phyloP scores from a whole-genome alignment of 2,797 vertebrate genomes.

The Eurystomus glaucurus region DNA sequence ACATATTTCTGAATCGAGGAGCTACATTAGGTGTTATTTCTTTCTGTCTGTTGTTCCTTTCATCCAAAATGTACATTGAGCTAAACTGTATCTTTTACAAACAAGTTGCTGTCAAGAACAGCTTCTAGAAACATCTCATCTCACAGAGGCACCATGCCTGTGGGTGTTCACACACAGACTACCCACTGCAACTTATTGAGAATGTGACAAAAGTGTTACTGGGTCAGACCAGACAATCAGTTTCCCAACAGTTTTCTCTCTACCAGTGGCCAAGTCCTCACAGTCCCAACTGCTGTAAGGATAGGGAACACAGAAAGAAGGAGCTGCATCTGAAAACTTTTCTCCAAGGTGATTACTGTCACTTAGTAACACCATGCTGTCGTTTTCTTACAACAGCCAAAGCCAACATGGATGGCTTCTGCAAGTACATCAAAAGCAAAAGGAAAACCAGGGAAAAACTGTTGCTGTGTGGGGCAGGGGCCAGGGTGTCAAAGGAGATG shows the following conservation, averaged over 20 bases:
- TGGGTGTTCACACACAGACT: not conserved
- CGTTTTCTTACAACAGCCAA: not conserved
- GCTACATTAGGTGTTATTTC: not conserved
- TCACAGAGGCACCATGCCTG: not conserved
- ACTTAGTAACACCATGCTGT: not conserved
- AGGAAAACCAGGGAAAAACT: not conserved
- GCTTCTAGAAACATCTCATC: not conserved
- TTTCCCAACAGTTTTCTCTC: not conserved
- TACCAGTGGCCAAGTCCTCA: not conserved
- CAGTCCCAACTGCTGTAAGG: not conserved
- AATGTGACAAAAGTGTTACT: rapidly evolving
- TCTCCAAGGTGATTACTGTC: not conserved
- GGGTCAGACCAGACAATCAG: not conserved
- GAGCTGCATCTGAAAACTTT: not conserved
- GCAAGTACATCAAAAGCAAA: not conserved
- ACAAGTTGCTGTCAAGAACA: not conserved
- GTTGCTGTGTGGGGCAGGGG: not conserved
- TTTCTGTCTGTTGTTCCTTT: not conserved
- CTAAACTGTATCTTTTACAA: not conserved
- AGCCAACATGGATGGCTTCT: not conserved
- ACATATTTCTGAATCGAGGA: not conserved
- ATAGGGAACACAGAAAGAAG: not conserved
- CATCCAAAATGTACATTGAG: not conserved
- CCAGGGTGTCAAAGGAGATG: not conserved
- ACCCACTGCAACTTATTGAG: not conserved